phyloP scores from a whole-genome alignment of 30 jellyfish, hydroid and myxozoan species.

The Turritopsis rubra region DNA sequence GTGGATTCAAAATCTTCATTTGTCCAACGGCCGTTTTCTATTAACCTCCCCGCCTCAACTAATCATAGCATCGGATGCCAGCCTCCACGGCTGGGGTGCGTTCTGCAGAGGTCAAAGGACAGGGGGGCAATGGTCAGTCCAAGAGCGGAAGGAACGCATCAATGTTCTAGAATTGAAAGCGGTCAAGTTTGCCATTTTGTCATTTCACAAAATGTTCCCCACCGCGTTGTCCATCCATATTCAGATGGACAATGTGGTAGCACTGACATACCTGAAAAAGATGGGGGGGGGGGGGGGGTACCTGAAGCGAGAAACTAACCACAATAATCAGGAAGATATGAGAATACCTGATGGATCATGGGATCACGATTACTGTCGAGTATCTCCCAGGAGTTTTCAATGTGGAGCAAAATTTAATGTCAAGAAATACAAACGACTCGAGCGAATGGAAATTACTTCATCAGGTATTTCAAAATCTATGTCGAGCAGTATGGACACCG shows the following conservation, averaged over 20 bases:
- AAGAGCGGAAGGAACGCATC: conserved; percentile 21
- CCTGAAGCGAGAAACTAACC: too few species aligned
- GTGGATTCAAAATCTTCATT: conserved; percentile 22
- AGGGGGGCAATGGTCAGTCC: conserved; percentile 35
- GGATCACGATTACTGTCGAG: too few species aligned
- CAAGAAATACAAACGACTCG: too few species aligned
- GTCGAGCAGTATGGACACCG: too few species aligned
- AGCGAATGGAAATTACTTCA: too few species aligned
- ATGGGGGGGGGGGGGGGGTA: too few species aligned
- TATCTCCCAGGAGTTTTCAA: too few species aligned
- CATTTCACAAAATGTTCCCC: background rate
- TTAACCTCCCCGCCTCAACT: background rate
- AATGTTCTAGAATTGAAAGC: conserved; percentile 33
- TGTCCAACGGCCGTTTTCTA: conserved; percentile 22
- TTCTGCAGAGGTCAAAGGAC: conserved; percentile 5
- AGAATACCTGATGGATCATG: too few species aligned
- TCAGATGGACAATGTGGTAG: conserved; percentile 21
- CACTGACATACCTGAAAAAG: conserved; percentile 12
- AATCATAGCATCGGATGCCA: conserved; percentile 13
- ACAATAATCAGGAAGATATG: too few species aligned
- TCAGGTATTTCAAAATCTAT: too few species aligned
- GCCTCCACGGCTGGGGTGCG: conserved; percentile 38
- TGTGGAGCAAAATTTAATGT: too few species aligned
- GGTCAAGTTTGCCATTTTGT: conserved; percentile 9
- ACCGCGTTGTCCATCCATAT: background rate